Percentiles rank a stretch among this genome's conserved stretches.
Evolutionary conservation across 2,888 invertebrate species (phyloP).

Genomic region (Dasysyrphus albostriatus): DNA sequence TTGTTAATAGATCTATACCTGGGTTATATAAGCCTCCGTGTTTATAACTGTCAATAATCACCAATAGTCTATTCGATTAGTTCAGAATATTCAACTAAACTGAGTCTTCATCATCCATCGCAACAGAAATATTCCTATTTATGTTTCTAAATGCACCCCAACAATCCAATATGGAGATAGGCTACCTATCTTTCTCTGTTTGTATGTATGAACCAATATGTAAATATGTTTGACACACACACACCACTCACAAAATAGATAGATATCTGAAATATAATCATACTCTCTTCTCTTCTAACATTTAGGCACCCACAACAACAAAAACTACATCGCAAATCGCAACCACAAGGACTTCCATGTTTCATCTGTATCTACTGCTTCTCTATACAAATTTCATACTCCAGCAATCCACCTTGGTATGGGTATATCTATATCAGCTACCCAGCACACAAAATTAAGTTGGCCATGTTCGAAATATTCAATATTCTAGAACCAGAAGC

Average conservation of each 20-base stretch:
- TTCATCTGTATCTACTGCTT: background rate
- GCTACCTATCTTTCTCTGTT: background rate
- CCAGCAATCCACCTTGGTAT: background rate
- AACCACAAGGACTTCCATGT: slow-evolving; percentile 16
- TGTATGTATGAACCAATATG: background rate
- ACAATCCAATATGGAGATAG: too few relatives aligned
- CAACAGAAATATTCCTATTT: too few relatives aligned
- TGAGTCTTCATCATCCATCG: too few relatives aligned
- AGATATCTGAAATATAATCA: slow-evolving; percentile 41
- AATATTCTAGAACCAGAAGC: slow-evolving; percentile 55
- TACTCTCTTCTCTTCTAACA: slow-evolving; percentile 6
- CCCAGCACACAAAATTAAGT: slow-evolving; percentile 16
- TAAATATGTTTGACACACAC: slow-evolving; percentile 3
- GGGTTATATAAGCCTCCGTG: background rate
- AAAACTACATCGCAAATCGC: slow-evolving; percentile 5
- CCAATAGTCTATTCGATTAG: too few relatives aligned
- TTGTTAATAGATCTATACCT: slow-evolving; percentile 51
- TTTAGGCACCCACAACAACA: too few relatives aligned
- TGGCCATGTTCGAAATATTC: slow-evolving; percentile 56
- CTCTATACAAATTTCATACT: background rate
- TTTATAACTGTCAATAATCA: slow-evolving; percentile 37
- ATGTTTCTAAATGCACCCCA: too few relatives aligned
- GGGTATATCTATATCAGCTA: background rate
- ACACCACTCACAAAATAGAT: slow-evolving; percentile 40
- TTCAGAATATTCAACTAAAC: too few relatives aligned